Conservation (phyloP, 2,888 invertebrate species). For the Phania funesta region DNA sequence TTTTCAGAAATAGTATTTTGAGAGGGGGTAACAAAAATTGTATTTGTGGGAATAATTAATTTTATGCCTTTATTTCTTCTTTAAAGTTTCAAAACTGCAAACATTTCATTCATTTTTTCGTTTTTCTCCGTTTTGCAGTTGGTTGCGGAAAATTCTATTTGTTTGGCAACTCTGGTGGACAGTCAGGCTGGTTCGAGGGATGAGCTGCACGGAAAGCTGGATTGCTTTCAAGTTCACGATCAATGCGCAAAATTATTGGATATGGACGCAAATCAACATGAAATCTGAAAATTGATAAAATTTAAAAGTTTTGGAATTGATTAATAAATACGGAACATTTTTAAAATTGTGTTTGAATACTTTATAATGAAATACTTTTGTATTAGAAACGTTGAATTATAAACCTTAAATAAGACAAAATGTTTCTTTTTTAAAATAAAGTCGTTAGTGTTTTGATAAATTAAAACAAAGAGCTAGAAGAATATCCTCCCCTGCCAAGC, state of each 20-base stretch:
- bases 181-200: slow-evolving; percentile 96
- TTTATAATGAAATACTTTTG: too few relatives aligned
- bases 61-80: slow-evolving; percentile 41
- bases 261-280: slow-evolving; percentile 94
- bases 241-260: slow-evolving; percentile 93
- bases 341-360: background rate
- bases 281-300: slow-evolving; percentile 83
- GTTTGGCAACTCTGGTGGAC: slow-evolving; percentile 93
- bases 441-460: too few relatives aligned
- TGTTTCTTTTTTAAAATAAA: too few relatives aligned
- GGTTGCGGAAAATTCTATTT: slow-evolving; percentile 80
- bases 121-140: slow-evolving; percentile 79
- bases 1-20: background rate
- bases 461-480: too few relatives aligned
- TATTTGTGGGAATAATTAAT: slow-evolving; percentile 12
- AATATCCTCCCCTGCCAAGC: too few relatives aligned
- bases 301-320: background rate
- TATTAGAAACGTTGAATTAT: too few relatives aligned
- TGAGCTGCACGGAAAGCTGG: slow-evolving; percentile 95
- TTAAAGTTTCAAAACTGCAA: slow-evolving; percentile 73
- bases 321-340: too few relatives aligned
- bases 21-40: background rate
- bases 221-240: slow-evolving; percentile 91
- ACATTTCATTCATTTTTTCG: slow-evolving; percentile 77
- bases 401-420: too few relatives aligned